These are phyloP conservation scores for Thymallus thymallus DNA, from an alignment of 2,113 vertebrate genomes.

Conservation along the genomic window DNA sequence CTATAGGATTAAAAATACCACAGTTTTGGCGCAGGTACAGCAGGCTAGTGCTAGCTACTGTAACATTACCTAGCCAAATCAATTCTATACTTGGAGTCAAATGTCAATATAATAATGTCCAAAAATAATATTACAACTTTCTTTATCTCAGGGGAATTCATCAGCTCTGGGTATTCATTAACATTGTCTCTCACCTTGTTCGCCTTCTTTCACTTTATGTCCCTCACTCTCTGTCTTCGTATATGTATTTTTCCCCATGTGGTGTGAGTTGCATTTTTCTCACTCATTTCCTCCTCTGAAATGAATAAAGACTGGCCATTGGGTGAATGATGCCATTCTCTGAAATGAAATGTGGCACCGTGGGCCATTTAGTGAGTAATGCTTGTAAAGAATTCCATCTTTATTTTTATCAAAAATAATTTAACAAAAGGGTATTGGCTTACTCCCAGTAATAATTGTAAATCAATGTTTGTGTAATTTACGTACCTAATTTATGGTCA, in stretches of 20 bases:
- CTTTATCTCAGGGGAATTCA: constrained; percentile 32
- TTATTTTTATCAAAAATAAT: too few species aligned
- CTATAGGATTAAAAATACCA: too few species aligned
- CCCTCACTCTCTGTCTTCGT: constrained; percentile 48
- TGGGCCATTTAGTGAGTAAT: neutral
- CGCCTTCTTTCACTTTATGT: neutral
- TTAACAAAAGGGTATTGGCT: too few species aligned
- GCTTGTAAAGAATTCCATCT: too few species aligned
- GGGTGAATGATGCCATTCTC: neutral
- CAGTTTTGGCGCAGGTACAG: too few species aligned
- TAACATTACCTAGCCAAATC: too few species aligned
- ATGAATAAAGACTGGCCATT: neutral
- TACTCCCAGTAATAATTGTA: too few species aligned
- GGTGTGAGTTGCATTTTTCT: neutral
- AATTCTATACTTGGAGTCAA: too few species aligned
- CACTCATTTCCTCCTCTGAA: neutral
- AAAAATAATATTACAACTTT: neutral
- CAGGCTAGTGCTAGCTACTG: too few species aligned
- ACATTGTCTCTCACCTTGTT: neutral
- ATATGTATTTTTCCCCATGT: neutral
- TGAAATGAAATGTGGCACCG: neutral
- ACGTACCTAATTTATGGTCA: too few species aligned
- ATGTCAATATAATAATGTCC: too few species aligned
- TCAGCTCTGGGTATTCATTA: constrained; percentile 34
- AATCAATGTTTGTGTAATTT: too few species aligned